Evolutionary conservation across 2,113 vertebrate species (phyloP).

Genomic region (Bettongia penicillata): DNA sequence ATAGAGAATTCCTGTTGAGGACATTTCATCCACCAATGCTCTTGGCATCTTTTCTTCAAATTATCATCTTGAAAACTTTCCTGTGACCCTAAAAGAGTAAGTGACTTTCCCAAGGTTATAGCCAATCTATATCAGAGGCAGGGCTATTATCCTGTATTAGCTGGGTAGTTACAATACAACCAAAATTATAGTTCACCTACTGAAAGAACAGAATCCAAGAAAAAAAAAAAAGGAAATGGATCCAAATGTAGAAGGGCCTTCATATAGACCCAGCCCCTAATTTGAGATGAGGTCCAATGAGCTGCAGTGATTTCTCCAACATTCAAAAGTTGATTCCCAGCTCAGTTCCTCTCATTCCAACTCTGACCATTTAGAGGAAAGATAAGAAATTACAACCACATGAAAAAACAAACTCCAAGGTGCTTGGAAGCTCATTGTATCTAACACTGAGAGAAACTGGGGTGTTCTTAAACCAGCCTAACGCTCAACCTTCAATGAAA

Average conservation of each 20-base stretch:
- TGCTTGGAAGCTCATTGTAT: conserved; percentile 72
- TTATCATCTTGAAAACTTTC: background rate
- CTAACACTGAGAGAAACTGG: conserved; percentile 63
- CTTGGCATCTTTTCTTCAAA: background rate
- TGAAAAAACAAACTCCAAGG: background rate
- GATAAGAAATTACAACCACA: background rate
- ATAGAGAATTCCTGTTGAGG: background rate
- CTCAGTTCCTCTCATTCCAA: background rate
- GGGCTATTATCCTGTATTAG: background rate
- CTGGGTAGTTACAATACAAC: background rate
- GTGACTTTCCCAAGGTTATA: background rate
- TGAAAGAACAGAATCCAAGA: background rate
- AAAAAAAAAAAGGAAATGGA: background rate
- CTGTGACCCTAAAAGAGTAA: background rate
- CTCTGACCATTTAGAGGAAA: background rate
- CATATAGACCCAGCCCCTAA: background rate
- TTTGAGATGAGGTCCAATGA: background rate
- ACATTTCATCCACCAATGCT: background rate
- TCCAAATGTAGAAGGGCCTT: background rate
- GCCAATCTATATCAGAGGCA: background rate
- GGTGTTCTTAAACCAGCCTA: conserved; percentile 74
- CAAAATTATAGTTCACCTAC: background rate
- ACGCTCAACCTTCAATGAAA: conserved; percentile 73
- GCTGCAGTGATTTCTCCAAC: background rate
- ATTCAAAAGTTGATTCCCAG: background rate